These are phyloP conservation scores for Capitulum mitella DNA, from an alignment of 2,888 invertebrate genomes.

Conservation along the genomic window DNA sequence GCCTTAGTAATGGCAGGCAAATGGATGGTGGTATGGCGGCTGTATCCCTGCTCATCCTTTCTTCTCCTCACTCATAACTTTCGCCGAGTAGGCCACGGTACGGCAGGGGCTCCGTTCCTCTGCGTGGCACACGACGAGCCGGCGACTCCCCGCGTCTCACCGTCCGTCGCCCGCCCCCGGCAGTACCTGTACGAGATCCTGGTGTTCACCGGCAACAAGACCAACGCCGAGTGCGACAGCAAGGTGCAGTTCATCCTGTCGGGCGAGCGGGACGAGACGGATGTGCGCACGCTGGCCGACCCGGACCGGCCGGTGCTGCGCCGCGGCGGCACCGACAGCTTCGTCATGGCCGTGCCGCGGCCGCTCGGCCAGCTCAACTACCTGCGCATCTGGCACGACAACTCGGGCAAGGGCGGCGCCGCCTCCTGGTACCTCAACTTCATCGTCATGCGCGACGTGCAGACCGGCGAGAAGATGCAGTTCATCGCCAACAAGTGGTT, in stretches of 20 bases:
- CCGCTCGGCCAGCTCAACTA: slow-evolving; percentile 46
- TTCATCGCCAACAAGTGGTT: slow-evolving; percentile 47
- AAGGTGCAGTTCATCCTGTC: slow-evolving; percentile 45
- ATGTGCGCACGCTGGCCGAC: slow-evolving; percentile 43
- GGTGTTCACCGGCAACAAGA: slow-evolving; percentile 44
- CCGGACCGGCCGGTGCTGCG: slow-evolving; percentile 43
- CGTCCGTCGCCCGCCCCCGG: slow-evolving; percentile 36
- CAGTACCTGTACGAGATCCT: slow-evolving; percentile 46
- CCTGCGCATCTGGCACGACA: slow-evolving; percentile 49
- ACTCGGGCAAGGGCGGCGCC: slow-evolving; percentile 45
- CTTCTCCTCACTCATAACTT: no score
- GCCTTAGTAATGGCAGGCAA: no score
- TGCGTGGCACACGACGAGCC: no score
- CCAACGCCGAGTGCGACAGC: slow-evolving; percentile 38
- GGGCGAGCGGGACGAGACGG: slow-evolving; percentile 47
- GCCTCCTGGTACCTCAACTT: slow-evolving; percentile 47
- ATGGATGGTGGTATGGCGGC: no score
- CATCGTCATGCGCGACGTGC: slow-evolving; percentile 45
- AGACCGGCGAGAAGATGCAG: slow-evolving; percentile 44
- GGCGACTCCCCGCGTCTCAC: no score
- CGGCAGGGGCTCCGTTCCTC: no score
- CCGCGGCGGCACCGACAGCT: slow-evolving; percentile 43
- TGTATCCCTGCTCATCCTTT: no score
- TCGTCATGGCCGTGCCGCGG: slow-evolving; percentile 45
- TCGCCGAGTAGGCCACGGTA: no score